Percentiles rank a stretch among this genome's conserved stretches.
These are phyloP conservation scores for Thunnus maccoyii DNA, from an alignment of 2,113 vertebrate species.

Conservation along the genomic window DNA sequence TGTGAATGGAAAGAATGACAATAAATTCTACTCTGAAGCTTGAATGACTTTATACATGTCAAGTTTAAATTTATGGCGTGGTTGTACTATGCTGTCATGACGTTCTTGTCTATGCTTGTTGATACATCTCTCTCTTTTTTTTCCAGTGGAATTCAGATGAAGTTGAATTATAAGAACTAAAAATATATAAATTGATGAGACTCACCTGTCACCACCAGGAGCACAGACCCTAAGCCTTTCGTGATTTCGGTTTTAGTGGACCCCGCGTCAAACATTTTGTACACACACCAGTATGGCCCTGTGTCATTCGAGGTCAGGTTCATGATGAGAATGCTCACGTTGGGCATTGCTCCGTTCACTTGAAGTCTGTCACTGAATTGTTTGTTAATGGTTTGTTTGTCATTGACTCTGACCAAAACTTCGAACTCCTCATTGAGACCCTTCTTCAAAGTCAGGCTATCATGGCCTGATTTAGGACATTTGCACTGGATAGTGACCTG, in stretches of 20 bases:
- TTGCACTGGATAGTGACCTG: conserved; percentile 65
- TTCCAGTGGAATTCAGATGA: not conserved
- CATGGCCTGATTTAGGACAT: accelerated
- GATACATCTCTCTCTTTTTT: too few species aligned
- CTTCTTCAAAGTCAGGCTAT: accelerated
- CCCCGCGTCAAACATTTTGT: accelerated
- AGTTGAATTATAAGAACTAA: not conserved
- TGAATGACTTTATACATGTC: too few species aligned
- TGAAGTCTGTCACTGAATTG: not conserved
- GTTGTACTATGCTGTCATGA: too few species aligned
- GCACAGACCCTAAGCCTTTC: not conserved
- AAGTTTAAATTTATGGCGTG: too few species aligned
- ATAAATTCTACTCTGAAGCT: too few species aligned
- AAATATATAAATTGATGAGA: not conserved
- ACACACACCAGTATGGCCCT: conserved; percentile 61
- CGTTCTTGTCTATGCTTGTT: too few species aligned
- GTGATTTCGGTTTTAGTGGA: accelerated
- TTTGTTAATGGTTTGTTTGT: accelerated
- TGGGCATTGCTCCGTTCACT: accelerated
- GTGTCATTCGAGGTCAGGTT: conserved; percentile 66
- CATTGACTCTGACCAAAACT: accelerated
- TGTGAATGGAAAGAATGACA: too few species aligned
- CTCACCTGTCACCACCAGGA: conserved; percentile 73
- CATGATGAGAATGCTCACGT: conserved; percentile 44
- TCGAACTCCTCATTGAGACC: accelerated